Base-by-base conservation (phyloP, 1,140 invertebrate genomes). In the Aphidius gifuensis region DNA sequence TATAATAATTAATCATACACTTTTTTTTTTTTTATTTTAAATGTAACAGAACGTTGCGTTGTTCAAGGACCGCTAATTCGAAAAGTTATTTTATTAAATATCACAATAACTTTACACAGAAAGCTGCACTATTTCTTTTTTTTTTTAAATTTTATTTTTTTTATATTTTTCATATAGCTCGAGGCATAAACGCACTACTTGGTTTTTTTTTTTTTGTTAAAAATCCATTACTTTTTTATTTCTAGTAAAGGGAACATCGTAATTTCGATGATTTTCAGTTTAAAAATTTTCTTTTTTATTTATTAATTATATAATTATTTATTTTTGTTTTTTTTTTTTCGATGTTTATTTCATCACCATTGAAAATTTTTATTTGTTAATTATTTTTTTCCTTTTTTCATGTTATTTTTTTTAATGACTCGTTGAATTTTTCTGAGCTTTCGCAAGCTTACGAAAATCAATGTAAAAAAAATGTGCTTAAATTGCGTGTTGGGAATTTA, bases 81-180 rank as follows among this genome's bases (percentile, higher is more conserved):
- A 69, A 71, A 73, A 74, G 71, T 73, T 76, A 69, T 70, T 47
- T 23, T 63, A 53, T 73, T 76, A 78, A 71, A 74, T 77, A 77
- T 77, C 75, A 77, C 75, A 77, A 76, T 76, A 77, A 77, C 70
- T 72, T 77, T 73, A 77, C 74, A 77, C 75, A 74, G 66, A 77
- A 77, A 77, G 75, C 74, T 76, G 73, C 68, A 68, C 60, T 70
- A 74, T 63, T 57, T 54, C 60, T 66, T 61, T 60, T 63, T 63
- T 65, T 64, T 64, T 68, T 56, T 42, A 40, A 55, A 45, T 64
- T 60, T 48, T 69, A 46, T 69, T 60, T 64, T 67, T 69, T 60
- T 68, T 70, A 48, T 23, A 11, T 47, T 57, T 23, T 11, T 32
- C 11, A 32, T 49, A 9, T 9, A 40, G 16, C n/a, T n/a, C n/a